Percentiles rank a stretch among this genome's conserved stretches.
phyloP scores from a whole-genome alignment of 2,888 invertebrate species.

The Heliconius erato region DNA sequence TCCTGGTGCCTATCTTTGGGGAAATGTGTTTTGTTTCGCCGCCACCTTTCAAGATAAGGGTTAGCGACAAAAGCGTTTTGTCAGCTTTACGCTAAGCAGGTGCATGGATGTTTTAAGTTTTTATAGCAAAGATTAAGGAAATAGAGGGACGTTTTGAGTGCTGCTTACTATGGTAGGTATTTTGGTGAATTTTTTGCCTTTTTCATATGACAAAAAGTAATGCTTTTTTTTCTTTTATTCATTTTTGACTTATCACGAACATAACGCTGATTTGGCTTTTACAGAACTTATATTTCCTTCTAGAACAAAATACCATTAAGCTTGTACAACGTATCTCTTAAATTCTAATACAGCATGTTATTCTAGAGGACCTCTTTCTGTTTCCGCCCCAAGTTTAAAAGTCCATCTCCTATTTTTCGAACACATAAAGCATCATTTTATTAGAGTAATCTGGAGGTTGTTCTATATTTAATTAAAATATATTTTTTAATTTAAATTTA shows the following conservation, averaged over 20 bases:
- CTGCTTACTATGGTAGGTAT: neutral
- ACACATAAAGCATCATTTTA: no score
- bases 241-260: neutral
- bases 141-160: neutral
- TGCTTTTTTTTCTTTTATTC: neutral
- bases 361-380: no score
- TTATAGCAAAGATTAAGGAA: constrained; percentile 56
- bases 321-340: no score
- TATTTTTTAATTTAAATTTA: no score
- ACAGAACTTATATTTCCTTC: no score
- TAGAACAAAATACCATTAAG: no score
- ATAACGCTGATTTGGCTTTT: no score
- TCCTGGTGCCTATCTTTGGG: constrained; percentile 59
- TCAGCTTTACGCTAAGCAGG: constrained; percentile 70
- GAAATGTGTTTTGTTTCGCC: constrained; percentile 73
- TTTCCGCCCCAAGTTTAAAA: no score
- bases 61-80: constrained; percentile 64
- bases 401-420: no score
- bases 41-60: constrained; percentile 65
- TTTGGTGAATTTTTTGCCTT: neutral
- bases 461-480: no score
- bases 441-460: no score
- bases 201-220: neutral
- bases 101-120: constrained; percentile 55
- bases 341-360: no score